These are phyloP conservation scores for Poeciliopsis infans DNA, from an alignment of 2,797 vertebrate species.

Conservation along the genomic window DNA sequence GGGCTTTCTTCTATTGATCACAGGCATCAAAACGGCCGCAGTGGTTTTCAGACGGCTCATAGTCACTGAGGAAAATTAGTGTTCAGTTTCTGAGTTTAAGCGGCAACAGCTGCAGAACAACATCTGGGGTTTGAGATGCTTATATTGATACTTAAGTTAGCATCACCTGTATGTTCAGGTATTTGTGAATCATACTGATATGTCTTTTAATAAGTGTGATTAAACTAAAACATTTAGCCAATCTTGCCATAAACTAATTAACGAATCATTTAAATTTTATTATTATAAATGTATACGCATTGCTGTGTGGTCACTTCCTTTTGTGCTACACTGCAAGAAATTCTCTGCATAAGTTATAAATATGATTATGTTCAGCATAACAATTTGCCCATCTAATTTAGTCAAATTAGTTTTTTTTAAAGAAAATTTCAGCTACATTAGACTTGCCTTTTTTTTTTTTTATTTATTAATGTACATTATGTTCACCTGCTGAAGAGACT, in stretches of 20 bases:
- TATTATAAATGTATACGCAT: neutral
- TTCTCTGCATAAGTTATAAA: neutral
- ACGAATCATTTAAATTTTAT: neutral
- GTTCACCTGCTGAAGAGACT: neutral
- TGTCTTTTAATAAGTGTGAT: neutral
- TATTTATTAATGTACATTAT: neutral
- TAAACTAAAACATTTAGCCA: neutral
- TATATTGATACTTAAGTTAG: neutral
- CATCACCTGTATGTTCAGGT: neutral
- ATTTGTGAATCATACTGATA: neutral
- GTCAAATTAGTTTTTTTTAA: neutral
- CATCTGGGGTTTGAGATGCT: slow-evolving; percentile 9
- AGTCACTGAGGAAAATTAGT: slow-evolving; percentile 44
- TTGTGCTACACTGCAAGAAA: neutral
- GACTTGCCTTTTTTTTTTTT: neutral
- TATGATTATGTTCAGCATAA: neutral
- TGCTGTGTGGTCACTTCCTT: neutral
- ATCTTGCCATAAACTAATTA: neutral
- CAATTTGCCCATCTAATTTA: neutral
- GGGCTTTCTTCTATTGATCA: slow-evolving; percentile 42
- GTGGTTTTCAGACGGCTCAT: slow-evolving; percentile 36
- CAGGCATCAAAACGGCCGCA: slow-evolving; percentile 31
- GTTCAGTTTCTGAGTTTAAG: slow-evolving; percentile 29
- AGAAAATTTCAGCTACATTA: neutral
- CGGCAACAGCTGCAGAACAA: slow-evolving; percentile 26